Base-by-base conservation (phyloP, 2,888 invertebrate species). In the Chloroclystis v-ata region DNA sequence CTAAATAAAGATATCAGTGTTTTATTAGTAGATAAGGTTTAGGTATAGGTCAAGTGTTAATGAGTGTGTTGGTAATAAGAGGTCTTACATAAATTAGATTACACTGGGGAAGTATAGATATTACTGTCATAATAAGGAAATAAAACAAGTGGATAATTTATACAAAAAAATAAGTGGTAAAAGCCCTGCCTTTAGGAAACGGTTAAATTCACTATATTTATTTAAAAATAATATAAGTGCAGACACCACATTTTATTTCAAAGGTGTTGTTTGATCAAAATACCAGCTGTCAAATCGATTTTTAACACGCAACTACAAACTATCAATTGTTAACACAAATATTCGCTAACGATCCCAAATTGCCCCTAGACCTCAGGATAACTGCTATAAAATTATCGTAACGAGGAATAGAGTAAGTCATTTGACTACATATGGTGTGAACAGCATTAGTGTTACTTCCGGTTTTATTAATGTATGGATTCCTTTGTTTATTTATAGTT, bases 301-400 rank as follows among this genome's bases (percentile, higher is more conserved):
- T 39, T 39, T 40, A 14, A 43, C 39, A 43, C 46, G 39, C 46
- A 39, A 38, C 39, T 20, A 11, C 35, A 30, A 46, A 35, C 46
- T 46, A 50, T 50, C 46, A 50, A 50, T 50, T 50, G 46, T 28
- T 43, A 46, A 43, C 39, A 65, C 70, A 68, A 65, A 63, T 67
- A 71, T 77, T 78, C 69, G 77, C 78, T 80, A 79, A 81, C 78
- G 76, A 80, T 63, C 61, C 67, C 37, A 75, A 78, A 78, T 72
- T 69, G 69, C 56, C 52, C 53, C 52, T 47, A 40, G 46, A 50
- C 64, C 54, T 52, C 78, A 73, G 72, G 77, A 79, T 78, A 78
- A 78, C 73, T 72, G 74, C 75, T 74, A 72, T 72, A 48, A 47
- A 54, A 54, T 62, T 44, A 52, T 35, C 12, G 72, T 71, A 69